Evolutionary conservation across 2,888 invertebrate genomes (phyloP).

Genomic region (Andrena minutula): DNA sequence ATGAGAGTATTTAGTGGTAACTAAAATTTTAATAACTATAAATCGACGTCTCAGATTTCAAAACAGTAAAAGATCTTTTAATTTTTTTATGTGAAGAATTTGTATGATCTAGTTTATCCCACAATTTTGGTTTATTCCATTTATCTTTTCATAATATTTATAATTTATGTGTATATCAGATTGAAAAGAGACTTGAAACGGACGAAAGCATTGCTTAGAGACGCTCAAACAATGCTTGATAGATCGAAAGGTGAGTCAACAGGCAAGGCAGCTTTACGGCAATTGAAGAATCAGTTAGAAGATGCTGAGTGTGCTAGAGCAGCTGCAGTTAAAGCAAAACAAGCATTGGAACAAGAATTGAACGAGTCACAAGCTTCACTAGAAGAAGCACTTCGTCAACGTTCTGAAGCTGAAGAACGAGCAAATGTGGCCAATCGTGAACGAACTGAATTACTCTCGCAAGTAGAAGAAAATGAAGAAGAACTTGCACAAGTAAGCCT

Average conservation of each 20-base stretch:
- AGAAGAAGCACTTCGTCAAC: slow-evolving; percentile 91
- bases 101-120: not conserved
- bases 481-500: slow-evolving; percentile 91
- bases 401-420: slow-evolving; percentile 93
- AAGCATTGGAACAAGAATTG: slow-evolving; percentile 94
- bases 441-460: slow-evolving; percentile 92
- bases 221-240: slow-evolving; percentile 96
- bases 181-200: slow-evolving; percentile 94
- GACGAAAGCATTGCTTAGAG: slow-evolving; percentile 95
- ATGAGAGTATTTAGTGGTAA: too few relatives aligned
- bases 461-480: slow-evolving; percentile 97
- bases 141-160: not conserved
- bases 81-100: too few relatives aligned
- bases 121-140: not conserved
- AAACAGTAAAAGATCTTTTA: too few relatives aligned
- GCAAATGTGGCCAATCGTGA: slow-evolving; percentile 91
- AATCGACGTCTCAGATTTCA: too few relatives aligned
- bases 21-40: too few relatives aligned
- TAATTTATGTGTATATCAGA: slow-evolving; percentile 81
- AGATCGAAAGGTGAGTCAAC: slow-evolving; percentile 95
- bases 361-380: slow-evolving; percentile 93
- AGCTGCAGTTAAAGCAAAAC: slow-evolving; percentile 94
- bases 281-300: slow-evolving; percentile 90
- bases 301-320: slow-evolving; percentile 95
- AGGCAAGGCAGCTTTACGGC: slow-evolving; percentile 88